Evolutionary conservation across 2,888 invertebrate genomes (phyloP), one percentile per base, ranked within the genome.

Genomic region (Watsonalla binaria): DNA sequence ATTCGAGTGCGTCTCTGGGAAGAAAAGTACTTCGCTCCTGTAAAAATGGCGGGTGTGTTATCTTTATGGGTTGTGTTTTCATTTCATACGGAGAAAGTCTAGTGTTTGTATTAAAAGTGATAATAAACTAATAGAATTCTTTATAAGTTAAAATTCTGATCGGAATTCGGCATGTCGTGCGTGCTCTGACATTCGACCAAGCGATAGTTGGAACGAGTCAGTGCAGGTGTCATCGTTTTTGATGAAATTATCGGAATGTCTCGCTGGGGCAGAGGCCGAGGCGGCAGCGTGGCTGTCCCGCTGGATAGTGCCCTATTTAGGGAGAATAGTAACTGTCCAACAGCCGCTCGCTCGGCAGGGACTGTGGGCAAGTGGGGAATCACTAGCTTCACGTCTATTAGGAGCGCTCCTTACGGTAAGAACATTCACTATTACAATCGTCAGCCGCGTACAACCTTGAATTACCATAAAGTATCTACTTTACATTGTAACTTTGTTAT

Each of bases 321-420:
- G 74, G 93, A 96, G 80, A 96, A 96, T 81, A 96, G 95, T 79
- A 97, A 96, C 82, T 95, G 95, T 72, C 97, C 97, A 7, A 94
- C 96, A 52, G 97, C 97, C 54, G 96, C 97, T 52, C 94, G 96
- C 65, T 97, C 97, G 37, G 96, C 97, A 65, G 97, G 97, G 61
- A 96, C 96, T 39, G 95, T 97, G 65, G 97, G 97, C 67, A 96
- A 97, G 92, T 98, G 97, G 97, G 97, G 97, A 66, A 96, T 96
- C 82, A 97, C 97, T 74, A 97, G 97, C 62, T 97, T 97, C 84
- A 97, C 97, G 33, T 97, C 97, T 5, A 95, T 97, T 60, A 92
- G 97, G 72, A 96, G 94, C 78, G 92, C 94, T 65, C 93, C 93
- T 70, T 95, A 95, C 86, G 94, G 95, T 94, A 91, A 91, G 85